phyloP scores from a whole-genome alignment of 2,113 vertebrate species.

The Nansenia antarctica region DNA sequence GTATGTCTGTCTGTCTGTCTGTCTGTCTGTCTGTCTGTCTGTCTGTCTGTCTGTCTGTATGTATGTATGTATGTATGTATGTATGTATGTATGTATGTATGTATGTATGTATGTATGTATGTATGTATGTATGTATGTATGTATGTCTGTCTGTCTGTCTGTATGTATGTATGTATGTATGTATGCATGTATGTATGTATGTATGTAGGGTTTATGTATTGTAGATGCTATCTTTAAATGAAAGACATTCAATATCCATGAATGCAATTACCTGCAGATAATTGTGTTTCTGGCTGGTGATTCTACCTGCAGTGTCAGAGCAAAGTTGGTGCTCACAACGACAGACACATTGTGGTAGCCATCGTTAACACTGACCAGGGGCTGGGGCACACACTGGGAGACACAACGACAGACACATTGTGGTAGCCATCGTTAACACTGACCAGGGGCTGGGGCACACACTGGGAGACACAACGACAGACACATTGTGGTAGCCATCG shows the following conservation, averaged over 20 bases:
- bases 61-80: too few relatives aligned
- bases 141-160: too few relatives aligned
- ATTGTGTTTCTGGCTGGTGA: constrained; percentile 37
- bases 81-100: too few relatives aligned
- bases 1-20: too few relatives aligned
- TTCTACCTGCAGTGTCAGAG: constrained; percentile 59
- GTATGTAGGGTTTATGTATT: too few relatives aligned
- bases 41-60: too few relatives aligned
- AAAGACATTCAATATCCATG: neutral
- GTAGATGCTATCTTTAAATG: neutral
- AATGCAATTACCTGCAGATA: constrained; percentile 63
- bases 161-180: too few relatives aligned
- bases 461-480: constrained; percentile 72
- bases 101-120: too few relatives aligned
- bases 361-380: constrained; percentile 49
- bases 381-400: constrained; percentile 72
- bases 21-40: too few relatives aligned
- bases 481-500: constrained; percentile 52
- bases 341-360: constrained; percentile 57
- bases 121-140: too few relatives aligned
- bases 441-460: constrained; percentile 66
- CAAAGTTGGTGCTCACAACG: constrained; percentile 68
- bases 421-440: constrained; percentile 45
- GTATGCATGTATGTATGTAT: too few relatives aligned
- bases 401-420: constrained; percentile 61